A percentile compares a stretch with the other conserved stretches of the same genome.
These are phyloP conservation scores for Blastobasis lacticolella DNA, from an alignment of 2,888 invertebrate species.

Conservation along the genomic window DNA sequence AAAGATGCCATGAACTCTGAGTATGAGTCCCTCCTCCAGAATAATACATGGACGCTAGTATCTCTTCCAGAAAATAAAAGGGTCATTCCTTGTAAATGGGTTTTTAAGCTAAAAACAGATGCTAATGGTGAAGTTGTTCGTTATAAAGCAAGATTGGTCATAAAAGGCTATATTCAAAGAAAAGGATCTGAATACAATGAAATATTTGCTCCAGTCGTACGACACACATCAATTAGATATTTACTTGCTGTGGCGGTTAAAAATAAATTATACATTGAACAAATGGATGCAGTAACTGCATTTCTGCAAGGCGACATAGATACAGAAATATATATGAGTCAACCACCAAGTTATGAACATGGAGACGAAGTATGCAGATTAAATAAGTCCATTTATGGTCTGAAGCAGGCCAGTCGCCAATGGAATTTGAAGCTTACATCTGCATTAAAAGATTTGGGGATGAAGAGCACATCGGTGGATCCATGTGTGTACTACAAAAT, in stretches of 20 bases:
- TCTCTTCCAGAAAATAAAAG: constrained; percentile 13
- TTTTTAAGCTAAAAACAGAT: constrained; percentile 18
- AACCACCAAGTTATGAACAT: constrained; percentile 7
- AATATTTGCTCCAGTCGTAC: constrained; percentile 12
- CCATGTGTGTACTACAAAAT: constrained; percentile 4
- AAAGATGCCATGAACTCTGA: constrained; percentile 18
- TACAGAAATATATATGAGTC: constrained; percentile 9
- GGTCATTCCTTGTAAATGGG: constrained; percentile 21
- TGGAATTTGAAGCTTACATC: constrained; percentile 9
- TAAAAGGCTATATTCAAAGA: constrained; percentile 21
- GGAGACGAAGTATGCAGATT: constrained; percentile 11
- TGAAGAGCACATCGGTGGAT: constrained; percentile 5
- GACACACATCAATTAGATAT: constrained; percentile 8
- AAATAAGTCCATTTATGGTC: constrained; percentile 11
- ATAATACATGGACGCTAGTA: constrained; percentile 16
- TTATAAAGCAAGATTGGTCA: constrained; percentile 21
- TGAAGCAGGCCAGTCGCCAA: constrained; percentile 7
- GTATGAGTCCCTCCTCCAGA: constrained; percentile 16
- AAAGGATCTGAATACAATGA: constrained; percentile 10
- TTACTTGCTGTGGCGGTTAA: constrained; percentile 8
- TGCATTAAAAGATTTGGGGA: constrained; percentile 2
- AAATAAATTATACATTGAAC: constrained; percentile 6
- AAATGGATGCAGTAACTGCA: constrained; percentile 10
- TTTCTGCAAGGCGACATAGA: constrained; percentile 13
- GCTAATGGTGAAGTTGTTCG: constrained; percentile 13